phyloP scores from a whole-genome alignment of 2,888 invertebrate genomes.

The Nineta flava region DNA sequence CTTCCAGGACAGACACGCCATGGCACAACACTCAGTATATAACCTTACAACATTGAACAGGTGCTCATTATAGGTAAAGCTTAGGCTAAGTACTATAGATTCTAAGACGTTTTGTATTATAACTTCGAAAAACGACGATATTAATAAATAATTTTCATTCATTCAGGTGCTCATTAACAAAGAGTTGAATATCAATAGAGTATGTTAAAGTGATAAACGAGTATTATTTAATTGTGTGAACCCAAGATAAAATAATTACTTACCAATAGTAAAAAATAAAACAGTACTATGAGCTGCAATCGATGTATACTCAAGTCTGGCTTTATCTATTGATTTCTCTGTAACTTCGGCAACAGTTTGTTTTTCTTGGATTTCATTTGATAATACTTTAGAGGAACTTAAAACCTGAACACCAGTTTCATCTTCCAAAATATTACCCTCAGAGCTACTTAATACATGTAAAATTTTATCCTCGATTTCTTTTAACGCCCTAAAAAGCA shows the following conservation, averaged over 20 bases:
- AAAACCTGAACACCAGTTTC: constrained; percentile 79
- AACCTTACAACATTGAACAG: no score
- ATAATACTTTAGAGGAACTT: constrained; percentile 75
- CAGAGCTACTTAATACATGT: constrained; percentile 52
- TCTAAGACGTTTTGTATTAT: no score
- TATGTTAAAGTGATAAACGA: no score
- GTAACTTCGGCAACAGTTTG: constrained; percentile 80
- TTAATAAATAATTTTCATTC: no score
- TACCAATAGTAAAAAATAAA: constrained; percentile 80
- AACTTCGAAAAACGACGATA: no score
- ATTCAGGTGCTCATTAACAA: no score
- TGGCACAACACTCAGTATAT: no score
- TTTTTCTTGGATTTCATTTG: constrained; percentile 84
- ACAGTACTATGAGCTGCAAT: constrained; percentile 82
- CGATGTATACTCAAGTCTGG: constrained; percentile 73
- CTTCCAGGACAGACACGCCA: no score
- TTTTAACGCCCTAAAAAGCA: constrained; percentile 44
- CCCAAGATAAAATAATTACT: constrained; percentile 8
- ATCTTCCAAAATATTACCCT: constrained; percentile 75
- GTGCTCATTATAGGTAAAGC: no score
- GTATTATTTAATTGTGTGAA: neutral
- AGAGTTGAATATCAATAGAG: no score
- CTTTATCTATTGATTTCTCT: constrained; percentile 75
- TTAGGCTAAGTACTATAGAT: no score
- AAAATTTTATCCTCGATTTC: constrained; percentile 87